Conservation (phyloP, 2,113 vertebrate genomes). For the Notothenia rossii region DNA sequence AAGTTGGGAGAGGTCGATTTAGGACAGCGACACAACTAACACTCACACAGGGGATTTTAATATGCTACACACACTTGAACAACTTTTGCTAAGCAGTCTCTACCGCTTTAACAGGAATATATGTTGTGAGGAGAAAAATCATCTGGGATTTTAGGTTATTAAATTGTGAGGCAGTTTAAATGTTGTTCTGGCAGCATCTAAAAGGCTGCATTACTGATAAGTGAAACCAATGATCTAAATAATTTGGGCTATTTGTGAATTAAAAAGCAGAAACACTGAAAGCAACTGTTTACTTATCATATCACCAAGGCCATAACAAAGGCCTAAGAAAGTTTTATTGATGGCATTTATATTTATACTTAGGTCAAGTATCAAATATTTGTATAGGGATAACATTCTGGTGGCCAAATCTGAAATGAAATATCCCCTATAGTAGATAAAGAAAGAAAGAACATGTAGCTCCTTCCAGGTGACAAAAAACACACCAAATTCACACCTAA, state of each 20-base stretch:
- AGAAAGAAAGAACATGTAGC: no score
- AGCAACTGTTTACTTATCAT: neutral
- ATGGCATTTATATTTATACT: neutral
- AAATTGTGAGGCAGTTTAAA: slow-evolving; percentile 6
- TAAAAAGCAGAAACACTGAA: neutral
- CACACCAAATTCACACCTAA: no score
- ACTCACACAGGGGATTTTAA: neutral
- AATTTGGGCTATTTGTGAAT: neutral
- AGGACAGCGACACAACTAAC: slow-evolving; percentile 24
- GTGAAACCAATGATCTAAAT: neutral
- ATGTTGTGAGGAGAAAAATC: neutral
- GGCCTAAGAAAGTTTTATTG: neutral
- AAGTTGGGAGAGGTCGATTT: slow-evolving; percentile 51
- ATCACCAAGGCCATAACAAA: neutral
- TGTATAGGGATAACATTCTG: neutral
- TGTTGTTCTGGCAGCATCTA: neutral
- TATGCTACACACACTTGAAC: slow-evolving; percentile 1
- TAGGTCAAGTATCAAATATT: neutral
- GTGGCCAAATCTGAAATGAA: no score
- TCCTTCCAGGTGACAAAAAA: no score
- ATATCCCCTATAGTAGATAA: no score
- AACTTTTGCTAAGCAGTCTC: slow-evolving; percentile 4
- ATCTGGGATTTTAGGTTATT: slow-evolving; percentile 4
- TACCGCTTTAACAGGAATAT: neutral
- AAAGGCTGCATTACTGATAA: neutral